A percentile compares a stretch with the other conserved stretches of the same genome.
These are phyloP conservation scores for Babylonia areolata DNA, from an alignment of 1,140 invertebrate species.

Conservation along the genomic window DNA sequence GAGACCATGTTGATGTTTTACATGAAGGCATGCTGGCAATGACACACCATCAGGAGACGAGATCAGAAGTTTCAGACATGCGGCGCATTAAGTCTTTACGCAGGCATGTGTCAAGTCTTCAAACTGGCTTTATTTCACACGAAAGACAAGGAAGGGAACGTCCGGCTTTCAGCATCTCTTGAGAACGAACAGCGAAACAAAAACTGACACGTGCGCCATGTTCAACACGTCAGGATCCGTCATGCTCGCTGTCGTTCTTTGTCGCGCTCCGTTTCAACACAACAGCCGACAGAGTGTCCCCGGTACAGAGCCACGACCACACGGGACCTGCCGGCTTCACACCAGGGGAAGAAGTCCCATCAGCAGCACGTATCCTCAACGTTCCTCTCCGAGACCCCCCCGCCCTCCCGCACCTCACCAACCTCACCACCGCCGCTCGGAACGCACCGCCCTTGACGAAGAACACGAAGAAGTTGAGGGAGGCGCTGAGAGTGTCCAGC, in stretches of 20 bases:
- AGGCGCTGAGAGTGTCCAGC: slow-evolving; percentile 18
- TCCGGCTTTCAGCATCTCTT: no score
- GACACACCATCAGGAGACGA: no score
- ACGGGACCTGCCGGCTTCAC: neutral
- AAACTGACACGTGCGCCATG: neutral
- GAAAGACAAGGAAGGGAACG: no score
- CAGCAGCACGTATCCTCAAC: neutral
- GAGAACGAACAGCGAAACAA: neutral
- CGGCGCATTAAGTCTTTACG: no score
- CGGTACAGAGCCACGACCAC: neutral
- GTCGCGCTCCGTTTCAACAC: neutral
- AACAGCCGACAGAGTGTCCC: neutral
- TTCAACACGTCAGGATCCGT: neutral
- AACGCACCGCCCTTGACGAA: slow-evolving; percentile 20
- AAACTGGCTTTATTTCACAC: no score
- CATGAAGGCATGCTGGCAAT: no score
- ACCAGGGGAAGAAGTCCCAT: neutral
- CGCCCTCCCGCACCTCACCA: neutral
- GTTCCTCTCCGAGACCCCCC: neutral
- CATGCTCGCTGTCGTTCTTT: neutral
- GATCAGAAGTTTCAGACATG: no score
- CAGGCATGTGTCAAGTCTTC: no score
- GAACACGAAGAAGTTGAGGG: slow-evolving; percentile 31
- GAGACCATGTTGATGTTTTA: no score
- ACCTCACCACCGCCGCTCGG: neutral